Evolutionary conservation across 64 coral and sea anemone genomes (phyloP).

Genomic region (Actinia tenebrosa): DNA sequence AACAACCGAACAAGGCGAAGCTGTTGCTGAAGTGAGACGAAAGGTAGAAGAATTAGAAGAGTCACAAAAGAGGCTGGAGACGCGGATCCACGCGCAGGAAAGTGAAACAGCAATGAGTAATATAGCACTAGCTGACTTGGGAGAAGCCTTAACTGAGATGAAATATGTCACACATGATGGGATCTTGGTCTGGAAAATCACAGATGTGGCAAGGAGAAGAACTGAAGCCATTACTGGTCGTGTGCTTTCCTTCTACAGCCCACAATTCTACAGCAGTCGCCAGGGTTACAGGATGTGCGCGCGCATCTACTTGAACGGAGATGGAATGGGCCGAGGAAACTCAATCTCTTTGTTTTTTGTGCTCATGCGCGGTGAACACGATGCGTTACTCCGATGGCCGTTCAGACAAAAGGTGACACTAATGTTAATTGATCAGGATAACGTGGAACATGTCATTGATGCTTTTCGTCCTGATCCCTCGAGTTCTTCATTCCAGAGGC

Average conservation of each 20-base stretch:
- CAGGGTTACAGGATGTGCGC: constrained; percentile 62
- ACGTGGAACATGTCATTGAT: constrained; percentile 51
- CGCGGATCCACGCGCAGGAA: background rate
- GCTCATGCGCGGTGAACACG: constrained; percentile 53
- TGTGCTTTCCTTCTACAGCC: constrained; percentile 48
- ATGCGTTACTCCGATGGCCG: constrained; percentile 58
- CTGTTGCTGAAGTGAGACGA: background rate
- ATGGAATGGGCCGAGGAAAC: constrained; percentile 51
- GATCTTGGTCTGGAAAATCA: constrained; percentile 50
- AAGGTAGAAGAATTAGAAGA: background rate
- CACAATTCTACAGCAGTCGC: constrained; percentile 37
- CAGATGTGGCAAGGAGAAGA: constrained; percentile 29
- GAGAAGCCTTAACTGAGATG: background rate
- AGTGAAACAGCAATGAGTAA: constrained; percentile 6
- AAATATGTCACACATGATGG: constrained; percentile 28
- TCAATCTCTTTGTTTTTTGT: constrained; percentile 49
- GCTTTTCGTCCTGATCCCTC: constrained; percentile 51
- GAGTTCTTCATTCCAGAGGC: constrained; percentile 55
- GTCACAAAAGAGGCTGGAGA: background rate
- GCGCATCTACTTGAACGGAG: constrained; percentile 44
- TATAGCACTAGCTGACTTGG: constrained; percentile 20
- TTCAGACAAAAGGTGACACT: constrained; percentile 67
- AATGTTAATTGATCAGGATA: constrained; percentile 58
- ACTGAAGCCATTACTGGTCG: constrained; percentile 31
- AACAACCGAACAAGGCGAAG: background rate